Percentiles rank a stretch among this genome's conserved stretches.
phyloP scores from a whole-genome alignment of 1,140 invertebrate species.

The Zaprionus lachaisei region DNA sequence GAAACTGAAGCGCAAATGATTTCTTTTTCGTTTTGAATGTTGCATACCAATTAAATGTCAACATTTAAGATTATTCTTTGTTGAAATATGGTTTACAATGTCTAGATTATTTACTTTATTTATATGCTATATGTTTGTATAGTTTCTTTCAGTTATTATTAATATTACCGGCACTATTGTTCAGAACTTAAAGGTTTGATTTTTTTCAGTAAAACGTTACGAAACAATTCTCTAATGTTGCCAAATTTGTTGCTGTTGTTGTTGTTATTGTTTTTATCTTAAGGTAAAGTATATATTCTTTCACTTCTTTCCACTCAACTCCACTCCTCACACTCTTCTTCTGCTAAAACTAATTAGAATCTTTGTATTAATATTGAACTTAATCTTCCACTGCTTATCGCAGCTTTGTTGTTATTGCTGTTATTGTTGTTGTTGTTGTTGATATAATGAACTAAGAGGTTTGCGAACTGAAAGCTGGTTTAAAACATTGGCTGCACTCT shows the following conservation, averaged over 20 bases:
- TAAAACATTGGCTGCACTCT: constrained; percentile 56
- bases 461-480: constrained; percentile 74
- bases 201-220: constrained; percentile 41
- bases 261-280: constrained; percentile 19
- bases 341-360: constrained; percentile 65
- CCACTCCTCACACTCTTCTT: constrained; percentile 16
- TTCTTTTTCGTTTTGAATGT: constrained; percentile 34
- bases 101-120: constrained; percentile 67
- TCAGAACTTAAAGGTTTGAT: constrained; percentile 61
- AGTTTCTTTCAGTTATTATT: constrained; percentile 55
- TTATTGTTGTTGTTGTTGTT: constrained; percentile 61
- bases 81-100: constrained; percentile 71
- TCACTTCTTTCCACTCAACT: constrained; percentile 23
- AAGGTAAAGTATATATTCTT: constrained; percentile 13
- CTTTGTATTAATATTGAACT: constrained; percentile 77
- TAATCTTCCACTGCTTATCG: constrained; percentile 33
- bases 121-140: constrained; percentile 67
- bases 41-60: constrained; percentile 66
- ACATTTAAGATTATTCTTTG: constrained; percentile 76
- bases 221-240: constrained; percentile 47
- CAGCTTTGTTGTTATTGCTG: constrained; percentile 28
- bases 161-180: constrained; percentile 83
- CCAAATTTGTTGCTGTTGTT: constrained; percentile 58
- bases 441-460: constrained; percentile 56
- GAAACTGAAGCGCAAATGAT: constrained; percentile 62